Evolutionary conservation across 2,113 vertebrate species (phyloP).

Genomic region (Dinomys branickii): DNA sequence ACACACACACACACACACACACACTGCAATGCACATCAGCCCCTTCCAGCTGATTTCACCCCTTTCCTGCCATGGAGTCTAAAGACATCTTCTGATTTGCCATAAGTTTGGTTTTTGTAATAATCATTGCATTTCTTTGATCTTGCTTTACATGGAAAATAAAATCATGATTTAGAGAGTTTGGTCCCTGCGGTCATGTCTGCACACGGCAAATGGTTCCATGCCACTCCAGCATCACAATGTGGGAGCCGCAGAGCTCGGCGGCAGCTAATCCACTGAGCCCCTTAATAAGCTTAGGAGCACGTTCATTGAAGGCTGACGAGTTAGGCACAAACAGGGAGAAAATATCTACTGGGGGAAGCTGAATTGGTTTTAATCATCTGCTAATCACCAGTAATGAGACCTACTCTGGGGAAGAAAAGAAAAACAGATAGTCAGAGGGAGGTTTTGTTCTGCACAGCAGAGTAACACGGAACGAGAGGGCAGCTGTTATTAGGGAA

Average conservation of each 20-base stretch:
- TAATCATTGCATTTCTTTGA: slow-evolving; percentile 77
- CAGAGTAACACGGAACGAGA: slow-evolving; percentile 91
- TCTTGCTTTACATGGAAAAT: slow-evolving; percentile 82
- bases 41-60: neutral
- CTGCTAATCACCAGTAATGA: slow-evolving; percentile 96
- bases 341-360: slow-evolving; percentile 94
- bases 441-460: slow-evolving; percentile 93
- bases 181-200: slow-evolving; percentile 87
- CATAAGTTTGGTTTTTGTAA: slow-evolving; percentile 84
- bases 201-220: slow-evolving; percentile 88
- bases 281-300: slow-evolving; percentile 93
- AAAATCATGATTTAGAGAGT: slow-evolving; percentile 89
- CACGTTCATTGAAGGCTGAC: slow-evolving; percentile 92
- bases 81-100: slow-evolving; percentile 79
- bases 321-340: slow-evolving; percentile 93
- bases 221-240: slow-evolving; percentile 92
- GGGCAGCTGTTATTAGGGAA: slow-evolving; percentile 92
- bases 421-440: slow-evolving; percentile 93
- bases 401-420: slow-evolving; percentile 95
- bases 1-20: neutral
- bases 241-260: slow-evolving; percentile 89
- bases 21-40: neutral
- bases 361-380: slow-evolving; percentile 95
- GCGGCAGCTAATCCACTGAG: slow-evolving; percentile 93
- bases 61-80: slow-evolving; percentile 58